Evolutionary conservation across 2,888 invertebrate species (phyloP).

Genomic region (Leuctra nigra): DNA sequence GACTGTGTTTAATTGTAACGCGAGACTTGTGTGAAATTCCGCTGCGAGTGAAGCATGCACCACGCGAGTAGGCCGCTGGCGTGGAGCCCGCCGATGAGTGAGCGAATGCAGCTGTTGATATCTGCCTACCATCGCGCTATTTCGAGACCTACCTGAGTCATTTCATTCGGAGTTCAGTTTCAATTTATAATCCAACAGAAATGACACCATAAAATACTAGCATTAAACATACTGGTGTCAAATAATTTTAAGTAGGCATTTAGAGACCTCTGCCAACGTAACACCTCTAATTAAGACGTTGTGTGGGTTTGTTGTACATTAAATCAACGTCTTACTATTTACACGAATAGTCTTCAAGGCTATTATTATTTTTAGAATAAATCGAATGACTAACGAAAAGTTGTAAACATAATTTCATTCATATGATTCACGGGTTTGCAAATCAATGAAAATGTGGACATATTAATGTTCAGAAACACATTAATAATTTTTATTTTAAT

Average conservation of each 20-base stretch:
- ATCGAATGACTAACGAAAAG: no score
- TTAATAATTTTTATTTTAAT: no score
- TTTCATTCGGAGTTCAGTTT: background rate
- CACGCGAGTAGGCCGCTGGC: conserved; percentile 11
- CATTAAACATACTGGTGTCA: background rate
- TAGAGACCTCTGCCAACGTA: background rate
- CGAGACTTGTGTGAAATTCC: background rate
- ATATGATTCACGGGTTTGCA: no score
- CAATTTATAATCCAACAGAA: background rate
- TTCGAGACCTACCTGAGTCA: conserved; percentile 23
- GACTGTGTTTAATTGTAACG: background rate
- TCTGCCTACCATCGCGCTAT: conserved; percentile 19
- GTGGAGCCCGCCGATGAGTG: conserved; percentile 20
- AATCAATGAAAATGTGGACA: no score
- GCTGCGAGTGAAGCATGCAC: background rate
- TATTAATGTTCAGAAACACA: no score
- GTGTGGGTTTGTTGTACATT: no score
- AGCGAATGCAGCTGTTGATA: conserved; percentile 21
- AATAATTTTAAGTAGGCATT: background rate
- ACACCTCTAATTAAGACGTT: no score
- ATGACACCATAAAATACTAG: background rate
- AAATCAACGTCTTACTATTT: no score
- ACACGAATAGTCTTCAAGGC: no score
- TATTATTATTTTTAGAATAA: no score
- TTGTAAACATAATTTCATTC: no score